Evolutionary conservation across 2,113 vertebrate genomes (phyloP).

Genomic region (Tretioscincus oriximinensis): DNA sequence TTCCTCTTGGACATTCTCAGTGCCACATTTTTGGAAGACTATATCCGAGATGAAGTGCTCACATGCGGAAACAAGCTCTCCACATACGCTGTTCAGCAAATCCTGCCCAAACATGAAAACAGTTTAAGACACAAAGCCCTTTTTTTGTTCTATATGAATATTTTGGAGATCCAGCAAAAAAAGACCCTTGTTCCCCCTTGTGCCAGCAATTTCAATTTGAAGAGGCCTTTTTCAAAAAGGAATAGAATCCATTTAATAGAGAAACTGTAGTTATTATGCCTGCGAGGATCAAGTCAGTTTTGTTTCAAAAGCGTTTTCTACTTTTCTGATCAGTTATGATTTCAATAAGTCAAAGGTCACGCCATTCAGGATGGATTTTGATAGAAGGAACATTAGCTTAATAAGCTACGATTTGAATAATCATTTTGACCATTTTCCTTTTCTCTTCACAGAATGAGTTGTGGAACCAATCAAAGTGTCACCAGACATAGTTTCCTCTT

Average conservation of each 20-base stretch:
- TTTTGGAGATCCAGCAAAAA: not conserved
- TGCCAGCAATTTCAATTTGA: not conserved
- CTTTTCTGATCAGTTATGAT: not conserved
- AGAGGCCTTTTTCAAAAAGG: not conserved
- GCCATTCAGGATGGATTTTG: not conserved
- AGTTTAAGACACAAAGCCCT: not conserved
- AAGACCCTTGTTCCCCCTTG: not conserved
- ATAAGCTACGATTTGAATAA: not conserved
- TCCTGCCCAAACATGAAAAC: constrained; percentile 60
- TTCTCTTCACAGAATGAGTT: not conserved
- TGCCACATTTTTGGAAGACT: constrained; percentile 78
- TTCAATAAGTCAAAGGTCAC: not conserved
- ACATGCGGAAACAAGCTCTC: constrained; percentile 82
- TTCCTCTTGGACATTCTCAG: constrained; percentile 78
- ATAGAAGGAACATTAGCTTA: not conserved
- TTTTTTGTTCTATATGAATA: not conserved
- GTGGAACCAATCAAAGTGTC: not conserved
- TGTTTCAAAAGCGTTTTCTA: not conserved
- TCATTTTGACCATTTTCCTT: not conserved
- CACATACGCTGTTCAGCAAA: constrained; percentile 78
- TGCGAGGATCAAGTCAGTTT: not conserved
- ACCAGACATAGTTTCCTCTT: not conserved
- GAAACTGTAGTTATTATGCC: not conserved
- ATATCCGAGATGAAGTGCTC: constrained; percentile 78
- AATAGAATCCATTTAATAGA: not conserved